Evolutionary conservation across 1,140 invertebrate species (phyloP), one percentile per base, ranked within the genome.

Genomic region (Anadara kagoshimensis): DNA sequence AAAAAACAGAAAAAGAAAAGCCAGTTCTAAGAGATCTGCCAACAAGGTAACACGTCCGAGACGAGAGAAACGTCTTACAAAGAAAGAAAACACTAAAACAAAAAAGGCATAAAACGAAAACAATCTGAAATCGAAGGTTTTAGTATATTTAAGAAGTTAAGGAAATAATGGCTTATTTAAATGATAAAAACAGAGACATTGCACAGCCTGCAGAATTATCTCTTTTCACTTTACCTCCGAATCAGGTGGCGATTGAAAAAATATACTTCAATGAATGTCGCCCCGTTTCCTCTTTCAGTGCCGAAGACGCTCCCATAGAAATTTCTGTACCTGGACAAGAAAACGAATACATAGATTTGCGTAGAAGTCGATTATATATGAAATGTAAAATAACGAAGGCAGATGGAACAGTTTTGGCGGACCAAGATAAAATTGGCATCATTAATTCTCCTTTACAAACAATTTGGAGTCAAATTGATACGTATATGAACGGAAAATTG

Each of bases 381-480:
- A 69, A 74, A 70, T 36, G 24, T 10, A 74, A 69, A 64, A 73
- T 74, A 36, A 7, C 62, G 11, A 69, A 78, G 20, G 49, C 66
- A 5, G 76, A 74, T 62, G 76, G 67, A 5, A 66, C 71, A 24
- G 36, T 47, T 4, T 29, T 78, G 24, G 47, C 22, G n/a, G 16
- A 41, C 36, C 54, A 70, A 20, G 67, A 78, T 58, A 44, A 78
- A 22, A 69, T 29, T 26, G 71, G 49, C 4, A 73, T 68, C 12
- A 47, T 75, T 12, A 78, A 75, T 63, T 41, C 62, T 43, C 66
- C 62, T 14, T 36, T 68, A 56, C 75, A 73, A n/a, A 63, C 29
- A 36, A 56, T 73, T n/a, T 65, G 61, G 45, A 64, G 59, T 43
- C 53, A 75, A 44, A 59, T 75, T 29, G 73, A 75, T 70, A 20